Conservation (phyloP, 2,888 invertebrate genomes). For the Dicyrtoma fusca region DNA sequence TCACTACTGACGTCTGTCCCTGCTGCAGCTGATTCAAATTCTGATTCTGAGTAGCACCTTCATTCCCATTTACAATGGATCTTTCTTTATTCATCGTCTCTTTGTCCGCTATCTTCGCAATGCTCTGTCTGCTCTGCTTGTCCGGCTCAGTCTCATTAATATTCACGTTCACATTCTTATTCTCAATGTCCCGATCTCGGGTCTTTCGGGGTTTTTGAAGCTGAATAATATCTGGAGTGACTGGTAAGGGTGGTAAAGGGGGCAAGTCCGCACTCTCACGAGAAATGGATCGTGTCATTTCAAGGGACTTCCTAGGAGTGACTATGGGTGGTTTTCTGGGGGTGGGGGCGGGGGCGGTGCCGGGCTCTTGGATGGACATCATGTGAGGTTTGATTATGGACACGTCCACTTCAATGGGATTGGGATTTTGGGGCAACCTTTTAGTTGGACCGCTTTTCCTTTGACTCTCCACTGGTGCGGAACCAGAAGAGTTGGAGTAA, state of each 20-base stretch:
- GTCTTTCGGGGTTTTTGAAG: background rate
- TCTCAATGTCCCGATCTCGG: background rate
- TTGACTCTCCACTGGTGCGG: too few species aligned
- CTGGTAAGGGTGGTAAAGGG: background rate
- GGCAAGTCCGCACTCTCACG: background rate
- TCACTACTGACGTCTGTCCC: background rate
- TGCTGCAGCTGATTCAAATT: background rate
- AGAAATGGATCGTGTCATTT: background rate
- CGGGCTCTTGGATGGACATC: constrained; percentile 5
- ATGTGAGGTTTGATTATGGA: constrained; percentile 19
- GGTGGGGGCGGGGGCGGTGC: background rate
- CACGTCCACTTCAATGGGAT: constrained; percentile 37
- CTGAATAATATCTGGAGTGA: constrained; percentile 11
- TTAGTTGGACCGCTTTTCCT: too few species aligned
- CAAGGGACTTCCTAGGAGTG: background rate
- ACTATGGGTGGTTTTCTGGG: constrained; percentile 1
- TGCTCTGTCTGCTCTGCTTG: background rate
- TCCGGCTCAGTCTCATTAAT: background rate
- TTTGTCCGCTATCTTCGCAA: too few species aligned
- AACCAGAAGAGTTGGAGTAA: too few species aligned
- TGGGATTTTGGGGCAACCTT: background rate
- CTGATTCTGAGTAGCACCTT: background rate
- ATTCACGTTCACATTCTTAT: background rate
- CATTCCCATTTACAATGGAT: too few species aligned
- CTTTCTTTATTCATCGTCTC: too few species aligned